Evolutionary conservation across 2,113 vertebrate genomes (phyloP).

Genomic region (Polyodon spathula): DNA sequence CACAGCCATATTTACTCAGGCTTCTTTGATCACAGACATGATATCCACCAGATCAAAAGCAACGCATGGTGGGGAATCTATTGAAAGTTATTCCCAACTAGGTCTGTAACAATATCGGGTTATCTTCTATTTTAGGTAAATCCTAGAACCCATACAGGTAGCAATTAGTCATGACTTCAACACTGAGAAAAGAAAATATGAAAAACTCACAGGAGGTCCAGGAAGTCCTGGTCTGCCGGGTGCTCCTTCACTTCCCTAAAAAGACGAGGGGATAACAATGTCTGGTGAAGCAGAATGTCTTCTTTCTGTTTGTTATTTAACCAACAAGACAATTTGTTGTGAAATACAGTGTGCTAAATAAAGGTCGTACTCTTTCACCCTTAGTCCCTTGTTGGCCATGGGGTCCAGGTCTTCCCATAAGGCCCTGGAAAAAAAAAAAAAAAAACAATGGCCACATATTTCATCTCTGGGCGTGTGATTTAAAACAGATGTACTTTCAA

Average conservation of each 20-base stretch:
- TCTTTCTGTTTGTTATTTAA: too few relatives aligned
- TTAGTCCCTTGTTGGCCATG: conserved; percentile 52
- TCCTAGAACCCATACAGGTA: too few relatives aligned
- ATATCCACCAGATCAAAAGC: conserved; percentile 37
- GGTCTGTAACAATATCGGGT: too few relatives aligned
- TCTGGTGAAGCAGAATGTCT: too few relatives aligned
- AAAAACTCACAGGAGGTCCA: conserved; percentile 57
- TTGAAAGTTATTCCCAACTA: background rate
- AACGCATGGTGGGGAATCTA: conserved; percentile 30
- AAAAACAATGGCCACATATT: conserved; percentile 4
- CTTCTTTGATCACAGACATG: conserved; percentile 29
- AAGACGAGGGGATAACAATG: conserved; percentile 18
- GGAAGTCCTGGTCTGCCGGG: conserved; percentile 67
- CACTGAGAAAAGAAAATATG: conserved; percentile 11
- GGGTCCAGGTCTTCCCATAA: conserved; percentile 76
- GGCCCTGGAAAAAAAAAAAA: conserved; percentile 63
- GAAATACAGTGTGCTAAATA: background rate
- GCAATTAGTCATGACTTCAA: background rate
- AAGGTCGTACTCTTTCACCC: conserved; percentile 48
- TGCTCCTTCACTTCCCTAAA: conserved; percentile 80
- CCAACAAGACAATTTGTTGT: too few relatives aligned
- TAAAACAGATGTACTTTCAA: background rate
- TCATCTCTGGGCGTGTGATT: conserved; percentile 5
- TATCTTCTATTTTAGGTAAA: too few relatives aligned
- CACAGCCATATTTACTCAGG: conserved; percentile 19